Evolutionary conservation across 1,140 invertebrate genomes (phyloP), one percentile per base, ranked within the genome.

Genomic region (Idris sp.): DNA sequence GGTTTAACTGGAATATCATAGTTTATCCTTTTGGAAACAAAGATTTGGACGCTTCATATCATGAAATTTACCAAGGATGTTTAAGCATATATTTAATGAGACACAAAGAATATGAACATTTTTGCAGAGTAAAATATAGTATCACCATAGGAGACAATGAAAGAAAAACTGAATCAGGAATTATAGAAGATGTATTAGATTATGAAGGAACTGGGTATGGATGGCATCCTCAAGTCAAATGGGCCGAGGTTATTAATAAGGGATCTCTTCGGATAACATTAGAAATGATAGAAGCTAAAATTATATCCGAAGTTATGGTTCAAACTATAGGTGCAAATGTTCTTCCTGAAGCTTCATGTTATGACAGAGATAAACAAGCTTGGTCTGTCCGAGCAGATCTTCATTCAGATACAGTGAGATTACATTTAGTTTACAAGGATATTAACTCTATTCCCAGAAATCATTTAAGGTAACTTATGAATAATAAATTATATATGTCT

Each of bases 1-100:
- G 93, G 7, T 96, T 94, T 80, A 95, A 96, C 75, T 97, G 95
- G 95, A 94, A 94, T 71, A 85, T 96, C 4, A 90, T 92, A 0
- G 89, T 95, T 7, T 93, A 91, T 76, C 93, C 93, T 0, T 88
- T 90, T 14, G 92, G 92, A 5, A 90, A 88, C 54, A 88, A 88
- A 44, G 86, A 89, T 3, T 19, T 78, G 2, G 85, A 88, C 15
- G 33, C 78, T 7, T 76, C 79, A 2, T 77, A 81, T 14, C 84
- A 84, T 13, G 89, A 91, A 11, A 53, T 65, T 18, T 73, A 65
- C 44, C 69, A 73, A 9, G 88, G 88, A 30, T 77, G 89, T 77
- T 71, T 91, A 81, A 87, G 89, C 69, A 83, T 93, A 6, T 92
- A 92, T 51, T 88, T 96, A 11, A 91, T 93, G 71, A 88, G 94